These are phyloP conservation scores for Etheostoma perlongum DNA, from an alignment of 2,797 vertebrate genomes.

Conservation along the genomic window DNA sequence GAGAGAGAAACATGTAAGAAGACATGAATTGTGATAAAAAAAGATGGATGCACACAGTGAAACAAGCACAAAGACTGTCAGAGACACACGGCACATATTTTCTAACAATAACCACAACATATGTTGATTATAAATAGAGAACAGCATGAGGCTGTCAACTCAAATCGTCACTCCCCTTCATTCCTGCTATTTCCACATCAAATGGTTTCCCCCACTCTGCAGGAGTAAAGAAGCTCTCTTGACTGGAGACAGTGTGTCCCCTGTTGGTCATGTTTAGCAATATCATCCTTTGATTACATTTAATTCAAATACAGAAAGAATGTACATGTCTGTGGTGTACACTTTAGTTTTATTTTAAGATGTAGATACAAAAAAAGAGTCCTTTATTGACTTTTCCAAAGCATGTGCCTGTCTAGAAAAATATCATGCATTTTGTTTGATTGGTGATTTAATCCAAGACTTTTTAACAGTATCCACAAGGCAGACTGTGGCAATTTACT, in stretches of 20 bases:
- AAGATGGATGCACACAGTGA: slow-evolving; percentile 5
- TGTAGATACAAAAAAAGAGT: not conserved
- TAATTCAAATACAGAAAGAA: not conserved
- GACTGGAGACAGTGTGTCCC: slow-evolving; percentile 26
- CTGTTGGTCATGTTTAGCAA: slow-evolving; percentile 42
- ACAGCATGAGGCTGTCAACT: slow-evolving; percentile 45
- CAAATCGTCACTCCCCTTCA: slow-evolving; percentile 27
- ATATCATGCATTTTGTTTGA: not conserved
- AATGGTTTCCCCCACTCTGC: slow-evolving; percentile 36
- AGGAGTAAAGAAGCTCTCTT: not conserved
- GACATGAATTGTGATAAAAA: not conserved
- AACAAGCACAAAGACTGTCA: not conserved
- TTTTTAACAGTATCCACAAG: not conserved
- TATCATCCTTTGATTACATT: not conserved
- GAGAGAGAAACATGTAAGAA: not conserved
- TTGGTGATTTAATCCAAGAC: not conserved
- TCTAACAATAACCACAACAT: slow-evolving; percentile 69
- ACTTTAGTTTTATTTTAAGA: not conserved
- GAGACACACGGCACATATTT: slow-evolving; percentile 11
- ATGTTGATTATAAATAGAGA: slow-evolving; percentile 74
- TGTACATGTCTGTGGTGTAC: not conserved
- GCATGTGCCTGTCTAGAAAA: not conserved
- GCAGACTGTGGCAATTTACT: not conserved
- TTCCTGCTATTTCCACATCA: slow-evolving; percentile 33
- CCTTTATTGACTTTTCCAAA: not conserved